A percentile compares a stretch with the other conserved stretches of the same genome.
phyloP scores from a whole-genome alignment of 2,113 vertebrate species.

The Osmerus mordax region DNA sequence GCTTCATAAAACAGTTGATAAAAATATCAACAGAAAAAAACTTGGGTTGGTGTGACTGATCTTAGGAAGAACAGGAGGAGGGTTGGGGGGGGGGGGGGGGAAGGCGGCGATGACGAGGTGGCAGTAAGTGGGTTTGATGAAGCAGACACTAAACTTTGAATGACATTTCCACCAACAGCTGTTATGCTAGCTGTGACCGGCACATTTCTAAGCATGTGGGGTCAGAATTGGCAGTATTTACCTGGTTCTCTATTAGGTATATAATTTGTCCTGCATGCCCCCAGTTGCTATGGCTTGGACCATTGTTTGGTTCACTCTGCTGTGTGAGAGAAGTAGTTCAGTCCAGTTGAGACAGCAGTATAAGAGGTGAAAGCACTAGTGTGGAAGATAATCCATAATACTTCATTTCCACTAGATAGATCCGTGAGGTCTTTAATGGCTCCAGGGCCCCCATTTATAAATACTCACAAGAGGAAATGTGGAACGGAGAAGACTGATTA shows the following conservation, averaged over 20 bases:
- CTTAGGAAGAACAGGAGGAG: too few relatives aligned
- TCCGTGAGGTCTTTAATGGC: not conserved
- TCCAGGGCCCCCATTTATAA: constrained; percentile 22
- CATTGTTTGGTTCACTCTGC: constrained; percentile 76
- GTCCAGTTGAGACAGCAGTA: constrained; percentile 54
- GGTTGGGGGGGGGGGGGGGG: too few relatives aligned
- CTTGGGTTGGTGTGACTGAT: too few relatives aligned
- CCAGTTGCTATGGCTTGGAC: constrained; percentile 78
- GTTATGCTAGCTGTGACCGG: constrained; percentile 2
- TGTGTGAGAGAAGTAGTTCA: constrained; percentile 75
- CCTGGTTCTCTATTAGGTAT: constrained; percentile 76
- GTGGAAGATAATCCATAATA: constrained; percentile 17
- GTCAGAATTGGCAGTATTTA: constrained; percentile 61
- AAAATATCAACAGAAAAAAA: too few relatives aligned
- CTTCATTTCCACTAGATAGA: constrained; percentile 30
- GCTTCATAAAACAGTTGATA: too few relatives aligned
- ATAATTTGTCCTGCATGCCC: constrained; percentile 81
- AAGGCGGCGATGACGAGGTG: too few relatives aligned
- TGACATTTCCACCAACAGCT: constrained; percentile 22
- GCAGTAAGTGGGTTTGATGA: constrained; percentile 36
- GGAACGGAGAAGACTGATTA: constrained; percentile 15
- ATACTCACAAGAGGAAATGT: not conserved
- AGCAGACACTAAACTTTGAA: constrained; percentile 38
- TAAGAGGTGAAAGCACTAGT: constrained; percentile 38
- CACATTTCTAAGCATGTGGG: constrained; percentile 32